Base-by-base conservation (phyloP, 2,797 vertebrate genomes). In the Melanotaenia trifasciata region DNA sequence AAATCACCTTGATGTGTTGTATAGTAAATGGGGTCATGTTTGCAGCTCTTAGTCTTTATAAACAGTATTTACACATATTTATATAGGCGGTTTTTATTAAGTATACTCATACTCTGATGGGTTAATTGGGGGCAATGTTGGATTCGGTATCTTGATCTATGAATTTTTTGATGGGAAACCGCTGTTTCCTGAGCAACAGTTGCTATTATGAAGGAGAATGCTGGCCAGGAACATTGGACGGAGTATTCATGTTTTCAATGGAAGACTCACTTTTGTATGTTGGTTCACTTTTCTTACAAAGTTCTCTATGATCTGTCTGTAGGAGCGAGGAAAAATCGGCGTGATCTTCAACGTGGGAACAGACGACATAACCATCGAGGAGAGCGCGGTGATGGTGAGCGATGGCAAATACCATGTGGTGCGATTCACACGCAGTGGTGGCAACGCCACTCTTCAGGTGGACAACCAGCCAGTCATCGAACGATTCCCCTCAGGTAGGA, bases 331-430 rank as follows among this genome's bases (percentile, higher is more conserved):
- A 88, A 96, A 96, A 65, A 93, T 98, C 69, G 96, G 96, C 66
- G 96, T 98, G 84, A 97, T 97, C 89, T 98, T 97, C 95, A 98
- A 98, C 81, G 97, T 97, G 90, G 97, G 97, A 92, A 98, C 97
- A 0, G 96, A 97, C 30, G 96, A 98, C 94, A 97, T 98, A 74
- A 90, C 91, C 81, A 97, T 98, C 16, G 96, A 97, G 78, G 97
- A 98, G 93, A 93, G 94, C 67, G 96, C 95, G 8, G 96, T 97
- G 88, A 93, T 94, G 76, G 96, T 98, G 91, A 98, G 96, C 83
- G 97, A 98, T 62, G 96, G 97, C 82, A 97, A 97, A 84, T 98
- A 97, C 93, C 96, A 98, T 4, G 96, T 98, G 94, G 96, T 97
- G 79, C 96, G 96, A 77, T 98, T 98, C 88, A 97, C 97, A 0